phyloP scores from a whole-genome alignment of 1,140 invertebrate genomes.

The Drosophila hydei region DNA sequence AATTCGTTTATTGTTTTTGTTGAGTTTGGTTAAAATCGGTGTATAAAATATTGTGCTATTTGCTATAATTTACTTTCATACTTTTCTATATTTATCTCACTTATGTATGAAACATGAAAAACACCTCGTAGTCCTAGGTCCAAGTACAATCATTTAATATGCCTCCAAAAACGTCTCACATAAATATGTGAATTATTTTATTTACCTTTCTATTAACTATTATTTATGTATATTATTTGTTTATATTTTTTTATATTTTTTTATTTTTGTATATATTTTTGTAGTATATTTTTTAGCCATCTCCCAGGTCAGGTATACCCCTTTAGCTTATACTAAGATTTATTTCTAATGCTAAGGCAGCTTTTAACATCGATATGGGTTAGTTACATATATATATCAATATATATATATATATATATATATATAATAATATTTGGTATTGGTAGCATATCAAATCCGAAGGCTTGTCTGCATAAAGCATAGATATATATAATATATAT shows the following conservation, averaged over 20 bases:
- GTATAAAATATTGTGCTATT: constrained; percentile 75
- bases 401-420: too few relatives aligned
- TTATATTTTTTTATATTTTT: constrained; percentile 14
- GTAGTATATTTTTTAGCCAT: constrained; percentile 1
- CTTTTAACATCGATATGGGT: constrained; percentile 83
- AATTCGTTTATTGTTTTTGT: constrained; percentile 53
- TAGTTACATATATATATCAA: constrained; percentile 32
- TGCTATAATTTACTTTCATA: constrained; percentile 38
- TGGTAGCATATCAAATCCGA: constrained; percentile 28
- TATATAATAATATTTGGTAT: constrained; percentile 26
- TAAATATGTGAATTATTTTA: constrained; percentile 1
- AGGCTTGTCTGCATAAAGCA: constrained; percentile 20
- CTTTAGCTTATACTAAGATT: constrained; percentile 59
- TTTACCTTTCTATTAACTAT: not conserved
- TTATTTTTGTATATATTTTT: constrained; percentile 12
- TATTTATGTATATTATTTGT: constrained; percentile 9
- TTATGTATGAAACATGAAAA: constrained; percentile 42
- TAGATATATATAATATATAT: constrained; percentile 22
- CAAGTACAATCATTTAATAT: constrained; percentile 61
- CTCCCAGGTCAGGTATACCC: constrained; percentile 2
- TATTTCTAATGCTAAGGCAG: constrained; percentile 81
- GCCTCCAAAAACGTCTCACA: constrained; percentile 65
- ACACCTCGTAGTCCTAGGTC: constrained; percentile 55
- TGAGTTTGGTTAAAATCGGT: constrained; percentile 73
- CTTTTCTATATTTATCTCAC: constrained; percentile 2